Evolutionary conservation across 2,888 invertebrate species (phyloP).

Genomic region (Drosophila prolongata): DNA sequence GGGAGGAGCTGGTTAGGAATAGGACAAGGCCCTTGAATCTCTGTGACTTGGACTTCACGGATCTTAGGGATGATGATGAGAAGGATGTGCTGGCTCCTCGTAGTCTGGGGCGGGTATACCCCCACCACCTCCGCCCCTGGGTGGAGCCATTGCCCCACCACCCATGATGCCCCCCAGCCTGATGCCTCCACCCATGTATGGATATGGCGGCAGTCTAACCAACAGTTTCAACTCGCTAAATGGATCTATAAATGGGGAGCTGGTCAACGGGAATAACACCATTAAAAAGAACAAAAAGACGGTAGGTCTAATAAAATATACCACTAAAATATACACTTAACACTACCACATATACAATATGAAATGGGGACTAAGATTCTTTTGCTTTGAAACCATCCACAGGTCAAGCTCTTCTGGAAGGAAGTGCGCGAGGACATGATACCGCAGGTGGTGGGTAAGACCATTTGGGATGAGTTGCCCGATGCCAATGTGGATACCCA

Average conservation of each 20-base stretch:
- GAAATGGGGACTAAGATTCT: too few relatives aligned
- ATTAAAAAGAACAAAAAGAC: constrained; percentile 97
- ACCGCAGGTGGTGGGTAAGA: constrained; percentile 87
- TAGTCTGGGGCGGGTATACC: constrained; percentile 88
- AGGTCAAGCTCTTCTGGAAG: constrained; percentile 97
- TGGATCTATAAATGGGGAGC: constrained; percentile 81
- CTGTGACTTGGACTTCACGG: constrained; percentile 98
- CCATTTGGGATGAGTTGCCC: constrained; percentile 96
- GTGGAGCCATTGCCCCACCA: constrained; percentile 85
- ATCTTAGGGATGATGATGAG: constrained; percentile 95
- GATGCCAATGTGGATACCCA: constrained; percentile 94
- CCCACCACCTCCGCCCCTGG: constrained; percentile 92
- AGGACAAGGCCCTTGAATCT: constrained; percentile 91
- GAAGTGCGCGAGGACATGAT: constrained; percentile 91
- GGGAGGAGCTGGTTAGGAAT: constrained; percentile 95
- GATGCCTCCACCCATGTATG: constrained; percentile 86
- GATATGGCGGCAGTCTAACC: constrained; percentile 78
- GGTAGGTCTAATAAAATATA: constrained; percentile 84
- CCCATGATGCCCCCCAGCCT: constrained; percentile 83
- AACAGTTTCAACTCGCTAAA: constrained; percentile 82
- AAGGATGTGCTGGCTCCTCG: constrained; percentile 90
- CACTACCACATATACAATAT: too few relatives aligned
- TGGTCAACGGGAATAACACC: constrained; percentile 82
- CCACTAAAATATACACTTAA: too few relatives aligned
- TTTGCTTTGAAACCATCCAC: background rate